Conservation (phyloP, 2,113 vertebrate genomes). For the Calyptommatus sinebrachiatus region DNA sequence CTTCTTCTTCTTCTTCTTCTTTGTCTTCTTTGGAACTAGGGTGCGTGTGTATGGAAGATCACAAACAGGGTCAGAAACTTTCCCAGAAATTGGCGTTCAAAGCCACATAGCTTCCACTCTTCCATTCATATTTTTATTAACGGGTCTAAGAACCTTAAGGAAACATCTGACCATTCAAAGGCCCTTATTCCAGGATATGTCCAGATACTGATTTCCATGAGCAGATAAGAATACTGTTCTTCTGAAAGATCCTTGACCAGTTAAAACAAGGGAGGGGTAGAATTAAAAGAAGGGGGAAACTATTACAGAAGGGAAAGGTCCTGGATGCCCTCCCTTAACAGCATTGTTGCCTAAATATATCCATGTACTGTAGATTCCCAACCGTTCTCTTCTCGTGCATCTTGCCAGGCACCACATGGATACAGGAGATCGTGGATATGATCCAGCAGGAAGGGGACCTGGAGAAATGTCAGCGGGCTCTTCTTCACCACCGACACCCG, state of each 20-base stretch:
- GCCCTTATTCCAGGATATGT: too few species aligned
- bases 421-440: conserved; percentile 68
- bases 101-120: too few species aligned
- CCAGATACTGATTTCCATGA: too few species aligned
- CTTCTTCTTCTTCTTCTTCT: too few species aligned
- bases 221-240: not conserved
- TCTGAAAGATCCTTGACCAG: not conserved
- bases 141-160: too few species aligned
- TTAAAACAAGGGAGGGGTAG: not conserved
- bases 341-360: not conserved
- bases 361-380: not conserved
- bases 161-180: too few species aligned
- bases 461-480: conserved; percentile 44
- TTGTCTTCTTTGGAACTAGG: too few species aligned
- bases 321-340: not conserved
- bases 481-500: conserved; percentile 54
- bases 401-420: conserved; percentile 65
- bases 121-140: too few species aligned
- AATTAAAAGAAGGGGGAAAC: not conserved
- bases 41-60: too few species aligned
- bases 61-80: too few species aligned
- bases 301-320: not conserved
- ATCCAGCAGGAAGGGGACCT: conserved; percentile 57
- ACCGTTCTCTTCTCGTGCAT: not conserved
- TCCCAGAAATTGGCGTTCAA: too few species aligned